Evolutionary conservation across 2,113 vertebrate genomes (phyloP).

Genomic region (Passer domesticus): DNA sequence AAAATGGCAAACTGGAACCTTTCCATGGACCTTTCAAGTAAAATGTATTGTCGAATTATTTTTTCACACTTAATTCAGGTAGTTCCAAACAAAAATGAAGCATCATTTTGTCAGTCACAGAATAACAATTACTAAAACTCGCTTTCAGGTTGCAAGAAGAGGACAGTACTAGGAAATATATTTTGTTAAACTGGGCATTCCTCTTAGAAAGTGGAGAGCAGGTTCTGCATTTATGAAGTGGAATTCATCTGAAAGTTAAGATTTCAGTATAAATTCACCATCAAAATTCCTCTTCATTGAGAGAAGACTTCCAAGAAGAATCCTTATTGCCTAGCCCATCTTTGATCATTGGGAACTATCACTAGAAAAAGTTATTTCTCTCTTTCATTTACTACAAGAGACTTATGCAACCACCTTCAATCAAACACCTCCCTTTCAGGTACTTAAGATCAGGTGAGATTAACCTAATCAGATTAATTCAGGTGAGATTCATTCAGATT

Average conservation of each 20-base stretch:
- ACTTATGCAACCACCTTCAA: background rate
- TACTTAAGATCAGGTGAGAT: background rate
- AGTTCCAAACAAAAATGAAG: background rate
- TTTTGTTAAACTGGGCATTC: background rate
- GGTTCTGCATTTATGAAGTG: background rate
- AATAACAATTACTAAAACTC: background rate
- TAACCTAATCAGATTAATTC: background rate
- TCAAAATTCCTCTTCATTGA: background rate
- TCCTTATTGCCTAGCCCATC: background rate
- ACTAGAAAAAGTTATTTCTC: background rate
- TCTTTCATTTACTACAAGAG: background rate
- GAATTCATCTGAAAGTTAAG: background rate
- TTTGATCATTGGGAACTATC: background rate
- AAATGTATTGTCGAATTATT: background rate
- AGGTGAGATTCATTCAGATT: background rate
- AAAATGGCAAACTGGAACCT: background rate
- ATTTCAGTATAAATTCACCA: background rate
- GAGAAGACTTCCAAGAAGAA: background rate
- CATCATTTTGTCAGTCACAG: background rate
- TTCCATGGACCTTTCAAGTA: background rate
- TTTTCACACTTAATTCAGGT: background rate
- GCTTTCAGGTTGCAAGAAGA: background rate
- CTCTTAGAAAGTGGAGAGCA: background rate
- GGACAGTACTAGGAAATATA: background rate
- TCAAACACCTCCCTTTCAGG: background rate